phyloP scores from a whole-genome alignment of 2,797 vertebrate species.

The Danionella dracula region DNA sequence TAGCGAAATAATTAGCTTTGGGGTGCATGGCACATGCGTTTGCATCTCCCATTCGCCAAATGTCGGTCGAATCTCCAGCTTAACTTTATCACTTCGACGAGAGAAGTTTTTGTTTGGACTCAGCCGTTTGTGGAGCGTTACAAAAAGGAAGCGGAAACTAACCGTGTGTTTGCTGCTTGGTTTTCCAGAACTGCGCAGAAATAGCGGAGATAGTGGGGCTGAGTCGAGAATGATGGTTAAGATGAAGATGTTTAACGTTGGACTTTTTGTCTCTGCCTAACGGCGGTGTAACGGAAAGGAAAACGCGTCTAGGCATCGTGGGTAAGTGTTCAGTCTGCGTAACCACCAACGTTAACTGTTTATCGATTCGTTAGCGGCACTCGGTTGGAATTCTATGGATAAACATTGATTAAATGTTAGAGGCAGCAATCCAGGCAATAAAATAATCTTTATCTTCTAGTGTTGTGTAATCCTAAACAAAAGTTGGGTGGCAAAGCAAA shows the following conservation, averaged over 20 bases:
- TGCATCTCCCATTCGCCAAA: too few relatives aligned
- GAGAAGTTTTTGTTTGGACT: slow-evolving; percentile 8
- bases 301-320: background rate
- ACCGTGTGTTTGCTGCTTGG: background rate
- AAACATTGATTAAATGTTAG: too few relatives aligned
- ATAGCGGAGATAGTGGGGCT: background rate
- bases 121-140: background rate
- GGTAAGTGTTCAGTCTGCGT: slow-evolving; percentile 1
- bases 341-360: too few relatives aligned
- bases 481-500: too few relatives aligned
- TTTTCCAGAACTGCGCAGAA: background rate
- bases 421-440: too few relatives aligned
- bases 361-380: too few relatives aligned
- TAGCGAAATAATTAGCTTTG: background rate
- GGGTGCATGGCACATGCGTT: background rate
- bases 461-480: too few relatives aligned
- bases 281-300: background rate
- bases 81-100: background rate
- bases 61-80: too few relatives aligned
- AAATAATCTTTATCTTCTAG: too few relatives aligned
- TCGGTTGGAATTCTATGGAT: too few relatives aligned
- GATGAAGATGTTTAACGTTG: background rate
- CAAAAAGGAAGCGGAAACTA: slow-evolving; percentile 14
- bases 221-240: background rate
- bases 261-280: background rate